A percentile compares a stretch with the other conserved stretches of the same genome.
Evolutionary conservation across 2,888 invertebrate species (phyloP).

Genomic region (Drosophila engyochracea): DNA sequence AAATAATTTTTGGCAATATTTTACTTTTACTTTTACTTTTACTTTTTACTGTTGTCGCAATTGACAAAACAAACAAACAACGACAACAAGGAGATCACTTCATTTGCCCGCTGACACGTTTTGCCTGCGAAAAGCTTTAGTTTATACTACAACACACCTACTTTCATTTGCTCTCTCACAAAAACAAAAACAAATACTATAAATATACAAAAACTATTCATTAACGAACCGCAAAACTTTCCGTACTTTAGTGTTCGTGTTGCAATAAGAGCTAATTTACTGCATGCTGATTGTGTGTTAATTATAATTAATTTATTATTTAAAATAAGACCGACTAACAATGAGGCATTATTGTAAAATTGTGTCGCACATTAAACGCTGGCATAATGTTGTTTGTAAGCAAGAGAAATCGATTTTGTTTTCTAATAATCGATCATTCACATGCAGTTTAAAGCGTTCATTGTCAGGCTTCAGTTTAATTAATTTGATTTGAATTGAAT

Average conservation of each 20-base stretch:
- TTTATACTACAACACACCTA: constrained; percentile 10
- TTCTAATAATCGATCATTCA: constrained; percentile 19
- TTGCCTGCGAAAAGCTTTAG: constrained; percentile 43
- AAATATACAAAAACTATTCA: constrained; percentile 24
- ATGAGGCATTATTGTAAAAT: constrained; percentile 2
- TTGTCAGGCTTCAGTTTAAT: not conserved
- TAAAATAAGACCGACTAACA: constrained; percentile 24
- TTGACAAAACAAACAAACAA: constrained; percentile 12
- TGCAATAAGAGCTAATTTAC: constrained; percentile 27
- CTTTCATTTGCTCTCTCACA: constrained; percentile 39
- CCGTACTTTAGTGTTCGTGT: constrained; percentile 9
- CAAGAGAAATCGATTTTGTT: constrained; percentile 13
- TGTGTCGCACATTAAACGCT: not conserved
- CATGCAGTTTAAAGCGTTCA: constrained; percentile 4
- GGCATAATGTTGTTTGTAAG: constrained; percentile 19
- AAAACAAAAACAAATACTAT: constrained; percentile 13
- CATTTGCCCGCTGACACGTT: constrained; percentile 49
- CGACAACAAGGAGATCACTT: constrained; percentile 58
- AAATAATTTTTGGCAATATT: constrained; percentile 18
- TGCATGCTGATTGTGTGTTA: constrained; percentile 52
- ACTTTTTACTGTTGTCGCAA: constrained; percentile 1
- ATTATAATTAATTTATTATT: constrained; percentile 21
- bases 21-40: constrained; percentile 2
- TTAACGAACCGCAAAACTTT: constrained; percentile 1
- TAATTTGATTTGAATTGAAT: constrained; percentile 20